These are phyloP conservation scores for Sorex maritimensis DNA, from an alignment of 2,797 vertebrate species.

Conservation along the genomic window DNA sequence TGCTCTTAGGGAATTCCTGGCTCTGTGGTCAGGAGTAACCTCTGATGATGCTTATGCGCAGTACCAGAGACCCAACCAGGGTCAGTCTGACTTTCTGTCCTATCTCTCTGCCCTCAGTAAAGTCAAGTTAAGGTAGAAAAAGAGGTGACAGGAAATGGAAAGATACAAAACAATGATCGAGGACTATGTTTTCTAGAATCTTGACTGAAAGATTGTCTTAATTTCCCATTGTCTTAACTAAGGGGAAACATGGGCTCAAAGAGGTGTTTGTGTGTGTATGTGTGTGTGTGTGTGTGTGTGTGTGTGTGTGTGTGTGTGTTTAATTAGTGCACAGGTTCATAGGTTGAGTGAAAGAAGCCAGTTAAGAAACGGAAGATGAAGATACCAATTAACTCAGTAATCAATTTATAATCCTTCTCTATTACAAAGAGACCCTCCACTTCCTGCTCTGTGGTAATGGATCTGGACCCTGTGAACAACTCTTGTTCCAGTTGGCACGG, in stretches of 20 bases:
- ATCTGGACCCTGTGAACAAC: neutral
- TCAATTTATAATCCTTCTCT: neutral
- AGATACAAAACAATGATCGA: neutral
- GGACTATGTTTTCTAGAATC: neutral
- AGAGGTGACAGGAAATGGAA: neutral
- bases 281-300: neutral
- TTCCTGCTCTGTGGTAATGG: neutral
- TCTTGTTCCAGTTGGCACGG: neutral
- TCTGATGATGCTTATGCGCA: too few species aligned
- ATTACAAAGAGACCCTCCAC: neutral
- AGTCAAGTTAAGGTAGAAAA: neutral
- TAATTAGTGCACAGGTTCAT: neutral
- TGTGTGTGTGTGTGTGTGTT: neutral
- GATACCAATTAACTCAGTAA: neutral
- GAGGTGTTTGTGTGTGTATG: neutral
- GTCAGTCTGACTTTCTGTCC: too few species aligned
- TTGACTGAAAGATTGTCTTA: neutral
- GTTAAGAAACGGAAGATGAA: conserved; percentile 30
- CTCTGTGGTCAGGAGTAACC: too few species aligned
- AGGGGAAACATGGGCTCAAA: neutral
- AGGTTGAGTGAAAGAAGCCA: neutral
- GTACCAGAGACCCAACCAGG: too few species aligned
- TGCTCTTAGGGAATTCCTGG: too few species aligned
- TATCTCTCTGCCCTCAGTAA: neutral
- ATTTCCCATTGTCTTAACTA: neutral